Base-by-base conservation (phyloP, 2,888 invertebrate genomes). In the Rhingia campestris region DNA sequence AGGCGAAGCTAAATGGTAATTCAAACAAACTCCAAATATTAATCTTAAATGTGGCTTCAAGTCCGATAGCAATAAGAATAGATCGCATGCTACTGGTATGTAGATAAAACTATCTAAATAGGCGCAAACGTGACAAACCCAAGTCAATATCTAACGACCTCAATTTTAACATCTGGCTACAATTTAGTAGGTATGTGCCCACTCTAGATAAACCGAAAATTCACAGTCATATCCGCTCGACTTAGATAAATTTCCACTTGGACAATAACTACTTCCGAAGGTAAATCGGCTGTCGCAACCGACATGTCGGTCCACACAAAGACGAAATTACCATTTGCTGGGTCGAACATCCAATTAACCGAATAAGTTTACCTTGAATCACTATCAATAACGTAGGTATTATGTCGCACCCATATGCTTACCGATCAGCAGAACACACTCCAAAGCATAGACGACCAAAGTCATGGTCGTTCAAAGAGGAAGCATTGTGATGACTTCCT, bases 391-490 rank as follows among this genome's bases (percentile, higher is more conserved):
- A 14, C 33, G 12, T 12, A 37, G 9, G 10, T 58, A 39, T 12
- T 58, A 14, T 45, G 45, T 61, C 63, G 33, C 49, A 58, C 63
- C 63, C 47, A 49, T 53, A 12, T 54, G 33, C 45, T 33, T 32
- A 59, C 39, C 22, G 14, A 72, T 56, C 63, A 66, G 45, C 41
- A 53, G 61, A 69, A 22, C 66, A 77, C 49, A 49, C 47, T 63
- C 9, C 51, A 63, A 73, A 47, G 14, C 61, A 77, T 45, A 79
- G 64, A n/a, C 45, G 61, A 64, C 37, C 73, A 82, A 82, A 74
- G 82, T 82, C 82, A 82, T 54, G 82, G 82, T 56, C 82, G 79
- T 73, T 73, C 63, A 47, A 51, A 39, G 63, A 53, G 33, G 43
- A 49, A 59, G 47, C 0, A 45, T 37, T 35, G 22, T 22, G 22